These are phyloP conservation scores for Odontophorus gujanensis DNA, from an alignment of 2,113 vertebrate species.

Conservation along the genomic window DNA sequence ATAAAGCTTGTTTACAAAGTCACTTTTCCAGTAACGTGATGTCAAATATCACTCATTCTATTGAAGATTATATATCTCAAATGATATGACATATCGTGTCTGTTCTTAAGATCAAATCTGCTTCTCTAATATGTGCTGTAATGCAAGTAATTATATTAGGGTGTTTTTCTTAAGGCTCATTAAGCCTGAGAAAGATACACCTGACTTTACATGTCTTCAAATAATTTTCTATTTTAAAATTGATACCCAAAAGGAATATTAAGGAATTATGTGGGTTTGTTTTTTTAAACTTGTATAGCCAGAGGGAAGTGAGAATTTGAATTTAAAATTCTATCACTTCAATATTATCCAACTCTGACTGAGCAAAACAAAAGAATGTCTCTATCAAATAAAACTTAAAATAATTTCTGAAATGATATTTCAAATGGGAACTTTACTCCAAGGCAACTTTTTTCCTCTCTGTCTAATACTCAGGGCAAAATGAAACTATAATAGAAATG, in stretches of 20 bases:
- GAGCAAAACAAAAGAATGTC: background rate
- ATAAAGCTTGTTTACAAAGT: background rate
- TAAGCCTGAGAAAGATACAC: background rate
- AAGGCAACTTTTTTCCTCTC: background rate
- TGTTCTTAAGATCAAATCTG: background rate
- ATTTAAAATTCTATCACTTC: background rate
- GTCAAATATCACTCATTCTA: background rate
- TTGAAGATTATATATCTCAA: background rate
- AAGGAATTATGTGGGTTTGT: background rate
- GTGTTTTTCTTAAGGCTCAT: background rate
- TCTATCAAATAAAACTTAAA: background rate
- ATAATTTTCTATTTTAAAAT: background rate
- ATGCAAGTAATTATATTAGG: background rate
- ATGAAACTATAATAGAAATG: background rate
- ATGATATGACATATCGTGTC: background rate
- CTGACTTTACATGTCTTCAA: background rate
- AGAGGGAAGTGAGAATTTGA: background rate
- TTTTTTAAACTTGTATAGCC: fast-evolving
- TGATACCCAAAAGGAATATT: background rate
- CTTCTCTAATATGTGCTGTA: background rate
- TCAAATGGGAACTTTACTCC: background rate
- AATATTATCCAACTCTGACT: background rate
- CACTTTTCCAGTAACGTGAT: background rate
- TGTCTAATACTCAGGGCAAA: background rate
- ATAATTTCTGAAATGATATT: background rate